Conservation (phyloP, 2,888 invertebrate species). For the Ochlodes sylvanus region DNA sequence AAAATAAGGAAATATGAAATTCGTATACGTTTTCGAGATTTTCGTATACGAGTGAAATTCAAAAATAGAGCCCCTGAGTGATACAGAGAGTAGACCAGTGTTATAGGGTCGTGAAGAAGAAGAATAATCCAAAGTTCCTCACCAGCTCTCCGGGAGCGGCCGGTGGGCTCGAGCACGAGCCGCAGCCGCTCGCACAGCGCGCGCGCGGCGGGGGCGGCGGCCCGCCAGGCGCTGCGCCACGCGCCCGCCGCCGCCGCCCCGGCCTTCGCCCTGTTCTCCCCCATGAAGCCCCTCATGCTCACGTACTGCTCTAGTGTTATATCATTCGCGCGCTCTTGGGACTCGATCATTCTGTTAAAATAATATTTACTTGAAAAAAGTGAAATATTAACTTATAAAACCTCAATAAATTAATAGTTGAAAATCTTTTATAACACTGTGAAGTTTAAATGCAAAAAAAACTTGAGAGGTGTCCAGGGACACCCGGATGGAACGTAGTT, state of each 20-base stretch:
- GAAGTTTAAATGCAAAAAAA: too few species aligned
- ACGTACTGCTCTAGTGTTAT: conserved; percentile 67
- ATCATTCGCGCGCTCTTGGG: conserved; percentile 54
- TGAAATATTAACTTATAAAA: background rate
- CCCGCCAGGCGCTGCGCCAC: conserved; percentile 87
- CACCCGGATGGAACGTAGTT: too few species aligned
- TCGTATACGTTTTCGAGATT: too few species aligned
- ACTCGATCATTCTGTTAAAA: conserved; percentile 55
- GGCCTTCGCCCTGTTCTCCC: conserved; percentile 48
- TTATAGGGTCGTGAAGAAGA: too few species aligned
- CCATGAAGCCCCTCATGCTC: conserved; percentile 62
- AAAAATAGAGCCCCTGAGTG: too few species aligned
- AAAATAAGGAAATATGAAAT: too few species aligned
- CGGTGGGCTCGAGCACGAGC: conserved; percentile 97
- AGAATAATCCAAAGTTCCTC: conserved; percentile 23
- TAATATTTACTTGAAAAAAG: too few species aligned
- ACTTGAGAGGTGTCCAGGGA: too few species aligned
- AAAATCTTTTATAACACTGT: too few species aligned
- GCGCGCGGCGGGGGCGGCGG: conserved; percentile 74
- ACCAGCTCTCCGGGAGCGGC: conserved; percentile 92
- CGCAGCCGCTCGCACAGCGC: conserved; percentile 95
- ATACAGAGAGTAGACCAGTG: too few species aligned
- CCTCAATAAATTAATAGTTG: too few species aligned
- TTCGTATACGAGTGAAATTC: too few species aligned
- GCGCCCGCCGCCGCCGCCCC: conserved; percentile 72